A percentile compares a stretch with the other conserved stretches of the same genome.
Evolutionary conservation across 2,888 invertebrate species (phyloP).

Genomic region (Eulithis prunata): DNA sequence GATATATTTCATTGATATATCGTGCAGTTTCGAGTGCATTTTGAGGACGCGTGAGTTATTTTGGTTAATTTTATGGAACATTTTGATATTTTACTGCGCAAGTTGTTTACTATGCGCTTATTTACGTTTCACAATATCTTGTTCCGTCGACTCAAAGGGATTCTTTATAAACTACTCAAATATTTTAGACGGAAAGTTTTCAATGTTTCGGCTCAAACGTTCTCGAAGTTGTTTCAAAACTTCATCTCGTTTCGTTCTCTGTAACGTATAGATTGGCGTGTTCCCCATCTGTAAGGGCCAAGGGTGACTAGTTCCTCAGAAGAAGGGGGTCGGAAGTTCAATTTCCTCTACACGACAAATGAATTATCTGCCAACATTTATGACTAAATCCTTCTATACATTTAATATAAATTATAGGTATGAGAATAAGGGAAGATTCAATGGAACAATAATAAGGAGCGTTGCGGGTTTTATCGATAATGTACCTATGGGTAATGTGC

Average conservation of each 20-base stretch:
- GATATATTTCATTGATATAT: constrained; percentile 12
- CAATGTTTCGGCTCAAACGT: neutral
- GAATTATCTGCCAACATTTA: constrained; percentile 17
- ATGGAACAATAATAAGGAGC: no score
- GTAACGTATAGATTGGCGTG: neutral
- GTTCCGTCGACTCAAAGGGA: neutral
- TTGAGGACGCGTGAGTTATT: constrained; percentile 22
- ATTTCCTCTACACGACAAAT: constrained; percentile 15
- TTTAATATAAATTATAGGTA: neutral
- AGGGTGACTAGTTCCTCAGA: constrained; percentile 9
- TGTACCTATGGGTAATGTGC: no score
- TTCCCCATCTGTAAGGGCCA: neutral
- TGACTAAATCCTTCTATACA: neutral
- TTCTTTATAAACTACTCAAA: neutral
- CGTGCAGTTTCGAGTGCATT: constrained; percentile 7
- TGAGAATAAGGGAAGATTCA: no score
- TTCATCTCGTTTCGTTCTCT: neutral
- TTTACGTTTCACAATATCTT: neutral
- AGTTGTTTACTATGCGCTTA: neutral
- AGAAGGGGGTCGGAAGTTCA: constrained; percentile 20
- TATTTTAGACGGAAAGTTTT: neutral
- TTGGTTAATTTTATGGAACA: constrained; percentile 9
- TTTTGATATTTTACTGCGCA: neutral
- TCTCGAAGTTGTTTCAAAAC: neutral
- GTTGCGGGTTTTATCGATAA: no score